Conservation (phyloP, 2,797 vertebrate species). For the Crenichthys baileyi region DNA sequence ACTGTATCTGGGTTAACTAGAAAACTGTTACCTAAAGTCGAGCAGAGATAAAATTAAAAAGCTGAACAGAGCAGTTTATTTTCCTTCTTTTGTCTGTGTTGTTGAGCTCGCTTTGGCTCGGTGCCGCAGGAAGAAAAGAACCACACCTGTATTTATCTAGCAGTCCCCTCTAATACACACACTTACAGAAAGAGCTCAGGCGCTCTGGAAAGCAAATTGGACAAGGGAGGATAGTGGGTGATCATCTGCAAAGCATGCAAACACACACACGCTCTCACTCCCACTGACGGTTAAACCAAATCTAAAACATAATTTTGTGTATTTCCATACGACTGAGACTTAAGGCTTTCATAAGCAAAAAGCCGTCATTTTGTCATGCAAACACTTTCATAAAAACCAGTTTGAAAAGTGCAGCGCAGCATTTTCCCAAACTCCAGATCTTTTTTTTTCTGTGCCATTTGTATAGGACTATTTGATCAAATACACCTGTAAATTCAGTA, state of each 20-base stretch:
- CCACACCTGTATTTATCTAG: constrained; percentile 82
- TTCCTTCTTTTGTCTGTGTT: constrained; percentile 28
- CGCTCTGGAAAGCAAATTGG: constrained; percentile 76
- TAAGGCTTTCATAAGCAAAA: constrained; percentile 65
- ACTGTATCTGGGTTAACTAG: background rate
- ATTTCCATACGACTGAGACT: constrained; percentile 66
- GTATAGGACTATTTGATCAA: background rate
- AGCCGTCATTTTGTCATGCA: constrained; percentile 49
- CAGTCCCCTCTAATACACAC: constrained; percentile 56
- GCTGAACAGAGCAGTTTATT: constrained; percentile 6
- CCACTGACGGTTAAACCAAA: constrained; percentile 70
- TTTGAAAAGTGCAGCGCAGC: constrained; percentile 14
- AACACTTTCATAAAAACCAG: constrained; percentile 31
- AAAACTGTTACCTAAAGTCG: background rate
- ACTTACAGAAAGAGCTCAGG: constrained; percentile 62
- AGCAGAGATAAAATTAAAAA: constrained; percentile 1
- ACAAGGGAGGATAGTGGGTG: constrained; percentile 67
- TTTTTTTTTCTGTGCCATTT: background rate
- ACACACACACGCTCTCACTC: constrained; percentile 22
- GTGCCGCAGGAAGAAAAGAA: constrained; percentile 55
- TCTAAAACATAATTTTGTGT: constrained; percentile 43
- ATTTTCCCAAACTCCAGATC: background rate
- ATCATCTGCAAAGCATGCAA: constrained; percentile 44
- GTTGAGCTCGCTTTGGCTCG: constrained; percentile 19
- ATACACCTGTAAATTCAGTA: background rate